Conservation (phyloP, 2,888 invertebrate genomes). For the Eurois occulta region DNA sequence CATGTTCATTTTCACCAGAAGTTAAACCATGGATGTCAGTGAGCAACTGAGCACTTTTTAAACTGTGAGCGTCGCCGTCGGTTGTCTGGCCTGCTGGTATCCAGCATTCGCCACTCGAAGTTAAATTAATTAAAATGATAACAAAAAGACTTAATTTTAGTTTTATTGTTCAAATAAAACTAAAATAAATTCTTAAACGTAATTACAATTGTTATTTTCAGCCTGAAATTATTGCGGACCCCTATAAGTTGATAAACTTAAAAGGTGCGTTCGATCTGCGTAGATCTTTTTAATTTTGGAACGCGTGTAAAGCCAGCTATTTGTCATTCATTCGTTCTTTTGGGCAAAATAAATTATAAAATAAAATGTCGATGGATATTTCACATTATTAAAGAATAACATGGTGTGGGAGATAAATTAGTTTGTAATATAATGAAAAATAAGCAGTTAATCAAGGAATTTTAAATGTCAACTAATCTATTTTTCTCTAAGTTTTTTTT, state of each 20-base stretch:
- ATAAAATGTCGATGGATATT: conserved; percentile 40
- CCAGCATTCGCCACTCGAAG: not conserved
- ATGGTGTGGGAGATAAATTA: conserved; percentile 44
- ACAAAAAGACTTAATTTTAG: not conserved
- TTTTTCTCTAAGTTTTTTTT: conserved; percentile 26
- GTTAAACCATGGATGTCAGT: not conserved
- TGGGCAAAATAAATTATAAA: conserved; percentile 53
- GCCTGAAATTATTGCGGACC: conserved; percentile 11
- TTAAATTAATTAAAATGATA: not conserved
- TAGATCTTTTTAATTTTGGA: conserved; percentile 67
- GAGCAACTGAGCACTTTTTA: not conserved
- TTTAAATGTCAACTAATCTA: conserved; percentile 42
- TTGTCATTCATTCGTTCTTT: conserved; percentile 63
- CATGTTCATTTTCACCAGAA: not conserved
- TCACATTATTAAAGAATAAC: conserved; percentile 10
- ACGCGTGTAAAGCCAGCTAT: conserved; percentile 59
- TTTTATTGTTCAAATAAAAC: not conserved
- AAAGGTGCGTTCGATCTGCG: conserved; percentile 75
- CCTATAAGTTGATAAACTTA: conserved; percentile 45
- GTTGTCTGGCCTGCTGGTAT: too few species aligned
- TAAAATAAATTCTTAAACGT: not conserved
- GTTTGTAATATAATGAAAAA: conserved; percentile 43
- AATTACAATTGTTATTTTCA: not conserved
- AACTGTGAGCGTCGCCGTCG: too few species aligned
- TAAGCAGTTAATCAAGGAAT: conserved; percentile 35